Conservation (phyloP, 2,888 invertebrate genomes). For the Cryptus viduatorius region DNA sequence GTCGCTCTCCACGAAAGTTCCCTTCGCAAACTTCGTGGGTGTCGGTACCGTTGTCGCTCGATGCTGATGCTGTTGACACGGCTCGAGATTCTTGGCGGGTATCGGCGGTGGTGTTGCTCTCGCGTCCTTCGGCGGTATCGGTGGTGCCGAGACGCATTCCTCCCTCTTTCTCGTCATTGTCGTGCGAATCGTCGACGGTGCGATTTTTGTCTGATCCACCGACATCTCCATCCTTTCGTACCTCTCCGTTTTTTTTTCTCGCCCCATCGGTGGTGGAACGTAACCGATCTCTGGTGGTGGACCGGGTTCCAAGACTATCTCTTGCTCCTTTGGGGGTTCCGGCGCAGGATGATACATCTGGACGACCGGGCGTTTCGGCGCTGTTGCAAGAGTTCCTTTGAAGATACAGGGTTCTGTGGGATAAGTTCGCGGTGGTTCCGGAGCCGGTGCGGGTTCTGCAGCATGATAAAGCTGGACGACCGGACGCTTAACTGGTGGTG, state of each 20-base stretch:
- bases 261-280: conserved; percentile 86
- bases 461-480: conserved; percentile 75
- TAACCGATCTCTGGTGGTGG: conserved; percentile 90
- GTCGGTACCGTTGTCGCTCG: conserved; percentile 86
- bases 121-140: conserved; percentile 84
- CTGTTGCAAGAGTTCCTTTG: conserved; percentile 70
- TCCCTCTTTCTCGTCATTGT: conserved; percentile 80
- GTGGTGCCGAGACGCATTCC: conserved; percentile 83
- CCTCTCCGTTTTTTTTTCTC: conserved; percentile 87
- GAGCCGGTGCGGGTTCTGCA: conserved; percentile 69
- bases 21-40: conserved; percentile 87
- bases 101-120: conserved; percentile 83
- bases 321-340: conserved; percentile 66
- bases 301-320: conserved; percentile 87
- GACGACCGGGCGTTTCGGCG: conserved; percentile 71
- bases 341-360: conserved; percentile 73
- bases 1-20: conserved; percentile 88
- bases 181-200: conserved; percentile 86
- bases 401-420: conserved; percentile 65
- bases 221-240: conserved; percentile 86
- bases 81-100: conserved; percentile 82
- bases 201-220: conserved; percentile 86
- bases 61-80: conserved; percentile 85
- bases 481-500: conserved; percentile 77
- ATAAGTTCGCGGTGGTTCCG: conserved; percentile 51